Base-by-base conservation (phyloP, 2,797 vertebrate genomes). In the Platalea minor region DNA sequence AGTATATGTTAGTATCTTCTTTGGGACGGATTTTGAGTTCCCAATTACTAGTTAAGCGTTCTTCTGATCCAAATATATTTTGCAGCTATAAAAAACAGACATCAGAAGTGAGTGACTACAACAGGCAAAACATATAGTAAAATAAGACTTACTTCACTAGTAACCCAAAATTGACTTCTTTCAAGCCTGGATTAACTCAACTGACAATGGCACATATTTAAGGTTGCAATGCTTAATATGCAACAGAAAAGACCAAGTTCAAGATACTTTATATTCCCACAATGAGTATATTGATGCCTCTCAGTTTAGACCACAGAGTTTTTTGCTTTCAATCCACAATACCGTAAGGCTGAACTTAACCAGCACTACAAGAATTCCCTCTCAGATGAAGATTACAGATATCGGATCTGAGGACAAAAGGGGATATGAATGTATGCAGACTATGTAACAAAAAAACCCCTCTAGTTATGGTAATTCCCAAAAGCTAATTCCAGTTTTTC, bases 1-100 rank as follows among this genome's bases (percentile, higher is more conserved):
- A 94, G 87, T 98, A 99, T 85, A 99, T 97, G 1, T 97, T 95
- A n/a, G 98, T 95, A 15, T 99, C 99, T 79, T 99, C 99, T 95
- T 97, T 98, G 67, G 99, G 99, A 59, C 96, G 98, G 88, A 99
- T 99, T 94, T 97, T 99, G 92, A 99, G 98, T 82, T 99, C 99
- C 93, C 98, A 98, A 3, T 97, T 98, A 92, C 98, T 98, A 33
- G 98, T 99, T 72, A 99, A 94, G 23, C 98, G 98, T 94, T 99
- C 98, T 88, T 99, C 99, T 41, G 98, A 98, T 53, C 99, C 99
- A 45, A 99, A 99, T 92, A 98, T 98, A 93, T 98, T 99, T 94
- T 99, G 99, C 63, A 99, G 98, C 99, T 99, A 96, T 45, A 89
- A 96, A 95, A 94, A 95, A 11, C 94, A 97, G 11, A 51, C 11